Evolutionary conservation across 2,797 vertebrate species (phyloP).

Genomic region (Sternotherus odoratus): DNA sequence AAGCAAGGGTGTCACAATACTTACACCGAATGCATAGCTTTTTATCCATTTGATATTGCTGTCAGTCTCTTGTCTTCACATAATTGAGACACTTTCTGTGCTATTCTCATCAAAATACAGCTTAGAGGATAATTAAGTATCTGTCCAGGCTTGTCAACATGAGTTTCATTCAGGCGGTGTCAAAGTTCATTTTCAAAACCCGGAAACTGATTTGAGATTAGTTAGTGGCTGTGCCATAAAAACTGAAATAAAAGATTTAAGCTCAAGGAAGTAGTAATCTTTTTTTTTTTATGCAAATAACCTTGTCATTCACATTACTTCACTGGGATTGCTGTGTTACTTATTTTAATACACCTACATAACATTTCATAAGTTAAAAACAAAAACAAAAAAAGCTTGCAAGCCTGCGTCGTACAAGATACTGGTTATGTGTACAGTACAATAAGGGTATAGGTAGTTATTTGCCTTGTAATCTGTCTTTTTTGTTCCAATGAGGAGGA

Average conservation of each 20-base stretch:
- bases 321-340: not conserved
- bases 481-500: not conserved
- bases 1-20: not conserved
- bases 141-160: too few species aligned
- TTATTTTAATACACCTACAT: not conserved
- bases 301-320: not conserved
- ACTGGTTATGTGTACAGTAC: not conserved
- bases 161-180: not conserved
- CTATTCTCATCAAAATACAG: too few species aligned
- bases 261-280: not conserved
- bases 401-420: not conserved
- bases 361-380: not conserved
- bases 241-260: not conserved
- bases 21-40: not conserved
- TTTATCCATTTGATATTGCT: not conserved
- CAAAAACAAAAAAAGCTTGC: not conserved
- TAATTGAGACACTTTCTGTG: too few species aligned
- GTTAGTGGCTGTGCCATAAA: not conserved
- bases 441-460: not conserved
- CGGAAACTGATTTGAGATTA: accelerated
- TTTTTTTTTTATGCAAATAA: not conserved
- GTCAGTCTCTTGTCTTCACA: not conserved
- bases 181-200: not conserved
- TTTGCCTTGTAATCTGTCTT: not conserved
- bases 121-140: too few species aligned